Conservation (phyloP, 2,888 invertebrate species). For the Mesochorus sp. region DNA sequence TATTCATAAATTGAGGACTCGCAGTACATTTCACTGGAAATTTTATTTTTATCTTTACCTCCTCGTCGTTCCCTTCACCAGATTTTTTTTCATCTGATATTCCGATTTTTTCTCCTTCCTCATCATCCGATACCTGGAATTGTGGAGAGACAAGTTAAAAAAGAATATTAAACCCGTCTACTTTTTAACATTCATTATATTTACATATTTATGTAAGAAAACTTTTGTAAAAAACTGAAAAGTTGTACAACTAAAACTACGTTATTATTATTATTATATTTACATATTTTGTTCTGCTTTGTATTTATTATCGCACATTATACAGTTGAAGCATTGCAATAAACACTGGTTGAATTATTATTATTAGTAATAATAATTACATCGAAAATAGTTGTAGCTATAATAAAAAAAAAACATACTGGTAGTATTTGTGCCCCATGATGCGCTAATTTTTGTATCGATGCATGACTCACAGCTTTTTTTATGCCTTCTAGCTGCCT, state of each 20-base stretch:
- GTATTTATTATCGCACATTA: neutral
- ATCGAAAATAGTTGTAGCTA: no score
- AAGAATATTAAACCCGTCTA: no score
- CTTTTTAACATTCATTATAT: neutral
- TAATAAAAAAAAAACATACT: neutral
- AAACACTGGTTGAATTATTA: no score
- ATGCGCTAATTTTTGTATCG: neutral
- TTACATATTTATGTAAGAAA: neutral
- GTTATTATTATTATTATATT: no score
- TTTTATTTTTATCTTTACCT: neutral
- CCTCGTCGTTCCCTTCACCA: neutral
- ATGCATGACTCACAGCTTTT: neutral
- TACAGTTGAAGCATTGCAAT: neutral
- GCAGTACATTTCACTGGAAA: no score
- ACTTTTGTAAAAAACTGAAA: no score
- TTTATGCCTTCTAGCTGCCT: neutral
- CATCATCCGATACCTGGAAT: neutral
- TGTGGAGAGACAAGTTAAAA: no score
- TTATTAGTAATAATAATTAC: no score
- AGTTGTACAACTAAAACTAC: no score
- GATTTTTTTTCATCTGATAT: neutral
- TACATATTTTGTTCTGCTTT: neutral
- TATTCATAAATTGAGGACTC: no score
- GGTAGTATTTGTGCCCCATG: neutral
- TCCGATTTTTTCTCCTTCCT: neutral